Conservation (phyloP, 2,888 invertebrate genomes). For the Salpingus planirostris region DNA sequence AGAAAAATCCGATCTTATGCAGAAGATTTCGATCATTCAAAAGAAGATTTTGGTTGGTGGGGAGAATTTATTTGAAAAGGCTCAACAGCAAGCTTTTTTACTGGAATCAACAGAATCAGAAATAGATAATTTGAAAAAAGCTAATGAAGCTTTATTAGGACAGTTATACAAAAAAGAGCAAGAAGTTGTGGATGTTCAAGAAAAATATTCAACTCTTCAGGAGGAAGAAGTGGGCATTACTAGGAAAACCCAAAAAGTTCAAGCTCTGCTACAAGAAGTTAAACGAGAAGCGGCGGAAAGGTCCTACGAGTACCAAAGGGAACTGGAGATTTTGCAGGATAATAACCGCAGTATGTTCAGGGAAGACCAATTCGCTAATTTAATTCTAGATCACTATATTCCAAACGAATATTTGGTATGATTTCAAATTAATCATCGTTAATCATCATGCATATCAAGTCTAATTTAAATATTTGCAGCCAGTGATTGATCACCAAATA, state of each 20-base stretch:
- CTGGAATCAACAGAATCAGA: slow-evolving; percentile 81
- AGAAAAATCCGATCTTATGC: slow-evolving; percentile 74
- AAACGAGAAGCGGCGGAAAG: slow-evolving; percentile 79
- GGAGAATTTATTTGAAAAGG: slow-evolving; percentile 94
- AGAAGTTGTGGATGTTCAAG: slow-evolving; percentile 87
- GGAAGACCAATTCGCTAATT: slow-evolving; percentile 83
- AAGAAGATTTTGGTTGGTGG: slow-evolving; percentile 96
- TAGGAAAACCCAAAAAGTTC: slow-evolving; percentile 84
- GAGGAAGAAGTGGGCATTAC: slow-evolving; percentile 92
- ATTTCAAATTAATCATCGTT: slow-evolving; percentile 9
- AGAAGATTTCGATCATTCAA: slow-evolving; percentile 82
- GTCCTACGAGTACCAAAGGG: slow-evolving; percentile 90
- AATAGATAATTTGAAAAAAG: slow-evolving; percentile 65
- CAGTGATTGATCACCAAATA: slow-evolving; percentile 81
- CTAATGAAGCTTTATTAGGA: slow-evolving; percentile 72
- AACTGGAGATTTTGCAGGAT: slow-evolving; percentile 93
- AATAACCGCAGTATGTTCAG: slow-evolving; percentile 82
- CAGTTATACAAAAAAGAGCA: slow-evolving; percentile 85
- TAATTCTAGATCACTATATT: slow-evolving; percentile 87
- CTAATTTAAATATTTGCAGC: too few species aligned
- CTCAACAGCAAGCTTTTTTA: slow-evolving; percentile 83
- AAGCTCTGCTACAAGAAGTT: slow-evolving; percentile 76
- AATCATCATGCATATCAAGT: slow-evolving; percentile 4
- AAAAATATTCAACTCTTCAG: slow-evolving; percentile 87
- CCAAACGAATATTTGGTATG: slow-evolving; percentile 84